Evolutionary conservation across 2,888 invertebrate species (phyloP).

Genomic region (Troilus luridus): DNA sequence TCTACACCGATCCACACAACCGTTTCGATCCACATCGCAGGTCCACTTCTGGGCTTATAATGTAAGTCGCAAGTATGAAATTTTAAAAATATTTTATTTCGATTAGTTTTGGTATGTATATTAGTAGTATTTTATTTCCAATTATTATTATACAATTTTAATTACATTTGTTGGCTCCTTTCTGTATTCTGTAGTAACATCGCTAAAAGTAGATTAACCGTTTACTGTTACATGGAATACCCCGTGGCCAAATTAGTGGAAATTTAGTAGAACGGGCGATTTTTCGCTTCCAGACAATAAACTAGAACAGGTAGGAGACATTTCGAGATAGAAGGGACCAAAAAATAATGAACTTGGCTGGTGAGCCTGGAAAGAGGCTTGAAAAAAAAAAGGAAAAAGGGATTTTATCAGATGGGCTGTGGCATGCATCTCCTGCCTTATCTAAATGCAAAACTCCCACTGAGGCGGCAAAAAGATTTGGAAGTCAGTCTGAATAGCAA

Average conservation of each 20-base stretch:
- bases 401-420: constrained; percentile 33
- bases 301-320: constrained; percentile 17
- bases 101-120: too few relatives aligned
- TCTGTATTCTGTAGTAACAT: background rate
- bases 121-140: too few relatives aligned
- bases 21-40: too few relatives aligned
- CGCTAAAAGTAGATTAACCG: background rate
- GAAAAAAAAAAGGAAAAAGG: background rate
- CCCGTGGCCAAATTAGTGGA: background rate
- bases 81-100: too few relatives aligned
- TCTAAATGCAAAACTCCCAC: constrained; percentile 39
- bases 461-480: constrained; percentile 39
- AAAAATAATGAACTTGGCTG: constrained; percentile 34
- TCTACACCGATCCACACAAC: too few relatives aligned
- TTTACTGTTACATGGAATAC: background rate
- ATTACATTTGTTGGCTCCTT: background rate
- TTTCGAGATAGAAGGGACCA: constrained; percentile 12
- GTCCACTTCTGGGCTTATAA: too few relatives aligned
- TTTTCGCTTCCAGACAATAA: background rate
- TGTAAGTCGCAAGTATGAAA: too few relatives aligned
- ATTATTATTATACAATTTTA: too few relatives aligned
- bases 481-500: constrained; percentile 33
- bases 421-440: constrained; percentile 25
- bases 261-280: background rate
- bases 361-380: background rate